Evolutionary conservation across 2,113 vertebrate genomes (phyloP), one percentile per base, ranked within the genome.

Genomic region (Seriola aureovittata): DNA sequence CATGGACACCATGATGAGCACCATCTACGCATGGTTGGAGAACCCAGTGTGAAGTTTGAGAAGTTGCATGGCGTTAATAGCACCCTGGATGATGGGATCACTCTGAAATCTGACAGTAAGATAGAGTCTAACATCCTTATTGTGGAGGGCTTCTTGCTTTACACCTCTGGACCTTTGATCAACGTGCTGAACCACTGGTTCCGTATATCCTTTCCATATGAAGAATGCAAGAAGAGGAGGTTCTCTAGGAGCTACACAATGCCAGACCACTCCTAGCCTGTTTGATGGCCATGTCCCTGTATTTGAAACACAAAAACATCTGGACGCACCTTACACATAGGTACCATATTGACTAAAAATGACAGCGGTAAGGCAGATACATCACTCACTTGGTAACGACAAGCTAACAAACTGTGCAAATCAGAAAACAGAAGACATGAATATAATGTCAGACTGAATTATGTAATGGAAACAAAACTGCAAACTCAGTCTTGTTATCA

Each of bases 1-100:
- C 89, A 99, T 99, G 97, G 97, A 98, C 66, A 96, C 97, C 81
- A 97, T 99, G 97, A 96, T 99, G 96, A 96, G 91, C 85, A 99
- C 98, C 1, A 98, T 99, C 93, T 95, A 94, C 0, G 97, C 96
- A 34, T 99, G 98, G 97, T 54, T 92, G 68, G 96, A 96, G 71
- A 96, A 96, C 86, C 98, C 97, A 0, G 93, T 93, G 84, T 93
- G 84, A 99, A 99, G 88, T 99, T 99, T 75, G 98, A 99, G 84
- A 96, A 96, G 11, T 97, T 98, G 5, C 98, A 99, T 3, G 97
- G 98, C 42, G 92, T 99, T 75, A 96, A 94, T 79, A 97, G 96
- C 91, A 95, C 92, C 8, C 80, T 96, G 90, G 96, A 96, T 64
- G 77, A 85, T 1, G 95, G 95, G 44, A 92, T 96, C 36, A 78